Evolutionary conservation across 2,888 invertebrate genomes (phyloP), one percentile per base, ranked within the genome.

Genomic region (Amiota mariae): DNA sequence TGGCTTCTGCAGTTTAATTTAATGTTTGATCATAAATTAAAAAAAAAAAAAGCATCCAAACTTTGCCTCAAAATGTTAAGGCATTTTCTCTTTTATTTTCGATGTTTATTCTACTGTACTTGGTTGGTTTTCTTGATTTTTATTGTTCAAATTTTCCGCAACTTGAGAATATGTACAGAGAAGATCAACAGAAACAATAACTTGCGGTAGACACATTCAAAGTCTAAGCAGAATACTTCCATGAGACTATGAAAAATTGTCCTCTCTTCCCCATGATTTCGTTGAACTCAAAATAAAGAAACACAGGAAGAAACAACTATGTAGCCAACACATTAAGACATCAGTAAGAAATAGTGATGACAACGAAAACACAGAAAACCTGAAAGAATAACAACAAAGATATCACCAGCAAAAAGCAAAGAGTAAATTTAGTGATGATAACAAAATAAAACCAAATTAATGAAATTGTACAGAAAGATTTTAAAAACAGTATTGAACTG

Each of bases 11-110:
- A 84, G 85, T 87, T 36, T 85, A 84, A 82, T 85, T 87, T 85
- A 79, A 85, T 82, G 84, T 85, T 79, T 82, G 82, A 79, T 80
- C 85, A 85, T 86, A 86, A 87, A 87, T 86, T 85, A 86, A 87
- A 36, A 13, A 1, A 56, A n/a, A 56, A 15, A 59, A 59, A 59
- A 59, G 8, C 3, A 36, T 0, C 36, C 36, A 36, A 87, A 82
- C 85, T 82, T 79, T 86, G 87, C 83, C 80, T 82, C 80, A 80
- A 86, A 36, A 82, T 87, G 82, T 86, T 82, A 85, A n/a, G n/a
- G 82, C 80, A 78, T 85, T 83, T 83, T 85, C 83, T 81, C 86
- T 85, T 81, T 78, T 79, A 75, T 73, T 74, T 74, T 72, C 63
- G 64, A 54, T 64, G 57, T 15, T 72, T 57, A 48, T 61, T 67